These are phyloP conservation scores for Rissa tridactyla DNA, from an alignment of 2,113 vertebrate species.

Conservation along the genomic window DNA sequence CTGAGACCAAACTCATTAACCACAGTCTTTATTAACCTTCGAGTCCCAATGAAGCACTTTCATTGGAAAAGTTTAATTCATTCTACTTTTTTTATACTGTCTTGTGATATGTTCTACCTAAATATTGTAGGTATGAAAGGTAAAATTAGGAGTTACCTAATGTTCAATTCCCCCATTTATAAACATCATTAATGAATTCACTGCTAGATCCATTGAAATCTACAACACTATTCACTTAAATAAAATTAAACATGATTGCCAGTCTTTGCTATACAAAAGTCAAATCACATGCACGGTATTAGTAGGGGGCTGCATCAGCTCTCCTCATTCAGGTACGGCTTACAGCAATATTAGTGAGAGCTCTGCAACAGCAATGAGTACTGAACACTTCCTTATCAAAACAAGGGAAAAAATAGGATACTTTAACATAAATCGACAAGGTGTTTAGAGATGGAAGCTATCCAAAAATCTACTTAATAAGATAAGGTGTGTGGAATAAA, in stretches of 20 bases:
- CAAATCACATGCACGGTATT: background rate
- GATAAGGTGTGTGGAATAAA: background rate
- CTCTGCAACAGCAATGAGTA: background rate
- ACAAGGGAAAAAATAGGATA: background rate
- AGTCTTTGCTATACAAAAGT: background rate
- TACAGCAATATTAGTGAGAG: background rate
- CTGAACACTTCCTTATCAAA: background rate
- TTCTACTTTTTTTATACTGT: background rate
- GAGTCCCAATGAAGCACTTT: background rate
- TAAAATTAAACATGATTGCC: background rate
- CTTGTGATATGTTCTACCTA: background rate
- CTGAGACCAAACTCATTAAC: background rate
- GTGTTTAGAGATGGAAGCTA: background rate
- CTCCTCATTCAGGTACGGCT: background rate
- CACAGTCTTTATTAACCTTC: background rate
- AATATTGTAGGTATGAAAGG: background rate
- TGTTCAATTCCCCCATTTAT: background rate
- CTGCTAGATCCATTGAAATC: background rate
- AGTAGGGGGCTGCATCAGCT: background rate
- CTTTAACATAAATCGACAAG: background rate
- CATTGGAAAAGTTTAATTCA: background rate
- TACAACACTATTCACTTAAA: background rate
- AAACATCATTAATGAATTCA: background rate
- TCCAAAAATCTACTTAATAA: background rate
- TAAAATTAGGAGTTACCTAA: background rate